Conservation (phyloP, 2,888 invertebrate species). For the Boloria euphrosyne region DNA sequence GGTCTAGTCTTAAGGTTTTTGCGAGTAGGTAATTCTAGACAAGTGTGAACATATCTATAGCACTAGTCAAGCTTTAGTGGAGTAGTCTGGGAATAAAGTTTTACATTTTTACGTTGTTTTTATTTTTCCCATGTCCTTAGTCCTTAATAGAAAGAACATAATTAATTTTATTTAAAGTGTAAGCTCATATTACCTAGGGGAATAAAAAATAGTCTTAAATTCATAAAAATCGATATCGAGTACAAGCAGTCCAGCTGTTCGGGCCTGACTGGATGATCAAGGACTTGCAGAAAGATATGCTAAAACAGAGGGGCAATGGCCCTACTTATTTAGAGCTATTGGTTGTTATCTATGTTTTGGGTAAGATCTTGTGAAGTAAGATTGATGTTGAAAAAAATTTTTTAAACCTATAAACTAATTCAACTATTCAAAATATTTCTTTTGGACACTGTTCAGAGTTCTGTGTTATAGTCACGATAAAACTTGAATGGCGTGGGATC, state of each 20-base stretch:
- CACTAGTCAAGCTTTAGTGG: conserved; percentile 62
- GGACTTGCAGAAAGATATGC: conserved; percentile 83
- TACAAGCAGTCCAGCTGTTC: conserved; percentile 87
- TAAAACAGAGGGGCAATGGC: conserved; percentile 90
- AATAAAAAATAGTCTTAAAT: too few species aligned
- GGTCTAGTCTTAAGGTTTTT: conserved; percentile 5
- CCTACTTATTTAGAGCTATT: conserved; percentile 93
- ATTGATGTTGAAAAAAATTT: too few species aligned
- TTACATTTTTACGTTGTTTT: conserved; percentile 61
- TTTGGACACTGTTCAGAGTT: too few species aligned
- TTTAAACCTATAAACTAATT: too few species aligned
- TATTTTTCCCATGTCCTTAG: conserved; percentile 30
- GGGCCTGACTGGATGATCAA: conserved; percentile 87
- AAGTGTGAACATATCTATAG: conserved; percentile 55
- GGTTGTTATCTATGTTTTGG: conserved; percentile 92
- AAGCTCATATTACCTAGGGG: too few species aligned
- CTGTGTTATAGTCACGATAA: too few species aligned
- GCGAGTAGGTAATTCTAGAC: neutral
- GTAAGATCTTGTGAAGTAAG: conserved; percentile 61
- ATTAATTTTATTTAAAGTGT: too few species aligned
- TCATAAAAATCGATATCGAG: too few species aligned
- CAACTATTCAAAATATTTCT: too few species aligned
- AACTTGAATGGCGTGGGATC: too few species aligned
- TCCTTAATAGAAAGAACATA: too few species aligned
- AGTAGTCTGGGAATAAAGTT: conserved; percentile 66